phyloP scores from a whole-genome alignment of 2,113 vertebrate genomes.

The Lota lota region DNA sequence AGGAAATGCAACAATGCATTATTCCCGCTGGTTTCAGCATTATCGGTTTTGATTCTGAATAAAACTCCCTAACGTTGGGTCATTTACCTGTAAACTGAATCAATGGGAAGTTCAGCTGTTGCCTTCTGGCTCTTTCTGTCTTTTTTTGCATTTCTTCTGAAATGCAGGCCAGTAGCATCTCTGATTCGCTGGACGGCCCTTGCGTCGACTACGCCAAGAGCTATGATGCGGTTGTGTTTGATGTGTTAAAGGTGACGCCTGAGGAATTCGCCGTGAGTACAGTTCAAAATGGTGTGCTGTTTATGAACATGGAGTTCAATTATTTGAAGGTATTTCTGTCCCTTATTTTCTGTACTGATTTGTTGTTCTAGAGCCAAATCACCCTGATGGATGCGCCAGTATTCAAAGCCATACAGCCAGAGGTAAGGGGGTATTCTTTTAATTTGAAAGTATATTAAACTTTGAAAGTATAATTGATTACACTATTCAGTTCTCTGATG shows the following conservation, averaged over 20 bases:
- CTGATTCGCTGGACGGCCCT: slow-evolving; percentile 89
- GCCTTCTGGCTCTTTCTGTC: background rate
- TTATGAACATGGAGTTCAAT: background rate
- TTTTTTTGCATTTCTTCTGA: background rate
- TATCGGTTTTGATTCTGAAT: too few relatives aligned
- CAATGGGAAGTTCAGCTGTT: too few relatives aligned
- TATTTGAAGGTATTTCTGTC: background rate
- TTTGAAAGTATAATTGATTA: background rate
- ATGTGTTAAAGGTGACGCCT: slow-evolving; percentile 93
- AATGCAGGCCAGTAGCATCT: slow-evolving; percentile 89
- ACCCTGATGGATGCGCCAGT: slow-evolving; percentile 92
- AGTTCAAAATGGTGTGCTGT: background rate
- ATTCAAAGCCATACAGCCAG: slow-evolving; percentile 92
- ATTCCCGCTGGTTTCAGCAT: too few relatives aligned
- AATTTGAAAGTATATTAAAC: too few relatives aligned
- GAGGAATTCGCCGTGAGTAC: slow-evolving; percentile 95
- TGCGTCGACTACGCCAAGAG: slow-evolving; percentile 92
- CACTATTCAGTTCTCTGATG: background rate
- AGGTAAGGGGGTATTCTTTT: slow-evolving; percentile 72
- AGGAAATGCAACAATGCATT: too few relatives aligned
- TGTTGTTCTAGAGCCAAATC: slow-evolving; percentile 86
- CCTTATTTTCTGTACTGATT: slow-evolving; percentile 18
- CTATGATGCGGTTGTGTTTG: slow-evolving; percentile 94
- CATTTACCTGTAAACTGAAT: too few relatives aligned
- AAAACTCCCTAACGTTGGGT: too few relatives aligned